These are phyloP conservation scores for Drosophila sp. DNA, from an alignment of 1,140 invertebrate genomes.

Conservation along the genomic window DNA sequence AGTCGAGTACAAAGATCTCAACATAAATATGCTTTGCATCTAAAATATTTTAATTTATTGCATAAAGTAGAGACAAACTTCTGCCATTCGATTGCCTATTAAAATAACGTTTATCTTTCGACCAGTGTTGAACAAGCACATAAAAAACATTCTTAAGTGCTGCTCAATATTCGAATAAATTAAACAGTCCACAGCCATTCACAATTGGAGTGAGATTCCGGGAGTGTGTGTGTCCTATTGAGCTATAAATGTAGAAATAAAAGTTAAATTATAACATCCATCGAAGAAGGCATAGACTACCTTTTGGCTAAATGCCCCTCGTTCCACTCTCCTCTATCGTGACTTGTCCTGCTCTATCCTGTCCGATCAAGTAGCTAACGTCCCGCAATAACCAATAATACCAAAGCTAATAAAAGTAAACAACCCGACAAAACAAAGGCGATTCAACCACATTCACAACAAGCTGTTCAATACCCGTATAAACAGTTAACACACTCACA, in stretches of 20 bases:
- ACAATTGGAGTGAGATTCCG: background rate
- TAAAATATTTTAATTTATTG: constrained; percentile 30
- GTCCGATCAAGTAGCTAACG: constrained; percentile 11
- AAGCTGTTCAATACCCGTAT: constrained; percentile 58
- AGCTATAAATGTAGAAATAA: constrained; percentile 79
- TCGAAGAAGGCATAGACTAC: constrained; percentile 46
- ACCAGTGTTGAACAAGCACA: constrained; percentile 8
- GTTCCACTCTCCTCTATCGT: background rate
- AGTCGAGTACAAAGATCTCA: constrained; percentile 1
- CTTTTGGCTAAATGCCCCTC: constrained; percentile 51
- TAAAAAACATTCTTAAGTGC: constrained; percentile 61
- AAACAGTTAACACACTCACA: constrained; percentile 42
- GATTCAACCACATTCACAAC: constrained; percentile 44
- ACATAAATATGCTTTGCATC: constrained; percentile 7
- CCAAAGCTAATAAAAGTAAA: constrained; percentile 81
- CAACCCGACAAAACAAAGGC: constrained; percentile 57
- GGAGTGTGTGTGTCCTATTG: constrained; percentile 66
- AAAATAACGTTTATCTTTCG: constrained; percentile 64
- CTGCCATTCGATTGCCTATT: constrained; percentile 49
- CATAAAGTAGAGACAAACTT: constrained; percentile 27
- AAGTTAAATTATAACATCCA: constrained; percentile 72
- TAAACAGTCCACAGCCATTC: constrained; percentile 34
- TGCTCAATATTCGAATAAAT: constrained; percentile 63
- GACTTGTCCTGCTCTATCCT: background rate
- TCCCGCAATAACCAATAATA: constrained; percentile 75